A percentile compares a stretch with the other conserved stretches of the same genome.
These are phyloP conservation scores for Calidris pygmaea DNA, from an alignment of 2,113 vertebrate species.

Conservation along the genomic window DNA sequence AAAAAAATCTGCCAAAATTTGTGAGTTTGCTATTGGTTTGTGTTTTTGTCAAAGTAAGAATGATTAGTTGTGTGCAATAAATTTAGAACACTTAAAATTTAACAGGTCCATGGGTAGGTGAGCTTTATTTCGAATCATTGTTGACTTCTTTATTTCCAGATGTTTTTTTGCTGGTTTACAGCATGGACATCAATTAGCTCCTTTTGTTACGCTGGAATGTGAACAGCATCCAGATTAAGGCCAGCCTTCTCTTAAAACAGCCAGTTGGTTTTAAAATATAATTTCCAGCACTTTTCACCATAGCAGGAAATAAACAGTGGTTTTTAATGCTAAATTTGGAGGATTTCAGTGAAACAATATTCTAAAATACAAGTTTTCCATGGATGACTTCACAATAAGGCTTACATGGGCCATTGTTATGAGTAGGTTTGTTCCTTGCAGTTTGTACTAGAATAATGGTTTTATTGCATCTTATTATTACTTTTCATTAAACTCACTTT, in stretches of 20 bases:
- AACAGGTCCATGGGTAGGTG: neutral
- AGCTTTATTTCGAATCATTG: neutral
- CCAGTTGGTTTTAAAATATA: neutral
- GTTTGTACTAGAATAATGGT: neutral
- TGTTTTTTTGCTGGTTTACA: neutral
- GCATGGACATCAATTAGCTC: neutral
- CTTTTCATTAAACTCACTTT: neutral
- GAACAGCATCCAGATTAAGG: neutral
- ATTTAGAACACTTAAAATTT: neutral
- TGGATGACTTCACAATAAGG: neutral
- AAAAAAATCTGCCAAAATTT: neutral
- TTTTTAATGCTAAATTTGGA: neutral
- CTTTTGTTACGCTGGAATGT: neutral
- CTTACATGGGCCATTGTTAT: neutral
- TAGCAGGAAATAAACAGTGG: neutral
- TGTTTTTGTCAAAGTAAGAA: neutral
- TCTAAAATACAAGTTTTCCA: neutral
- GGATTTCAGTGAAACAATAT: neutral
- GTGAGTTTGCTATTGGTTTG: neutral
- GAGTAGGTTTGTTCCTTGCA: neutral
- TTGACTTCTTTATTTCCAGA: neutral
- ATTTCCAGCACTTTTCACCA: neutral
- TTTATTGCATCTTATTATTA: neutral
- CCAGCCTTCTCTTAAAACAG: neutral
- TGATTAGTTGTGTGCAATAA: neutral